Evolutionary conservation across 2,888 invertebrate species (phyloP).

Genomic region (Limnephilus auricula): DNA sequence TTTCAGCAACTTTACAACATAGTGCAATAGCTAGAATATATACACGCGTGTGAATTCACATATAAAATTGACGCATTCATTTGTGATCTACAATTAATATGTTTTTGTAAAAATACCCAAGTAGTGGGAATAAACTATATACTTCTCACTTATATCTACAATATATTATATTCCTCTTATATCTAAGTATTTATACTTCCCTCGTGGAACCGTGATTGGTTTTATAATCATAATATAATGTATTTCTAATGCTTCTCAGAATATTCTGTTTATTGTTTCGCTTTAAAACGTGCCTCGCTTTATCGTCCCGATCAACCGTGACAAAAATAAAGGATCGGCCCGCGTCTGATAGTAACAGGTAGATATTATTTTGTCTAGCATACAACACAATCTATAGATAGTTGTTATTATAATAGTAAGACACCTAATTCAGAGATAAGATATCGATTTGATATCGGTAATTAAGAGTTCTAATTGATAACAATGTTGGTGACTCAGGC

Average conservation of each 20-base stretch:
- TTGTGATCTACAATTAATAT: too few relatives aligned
- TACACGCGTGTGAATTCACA: too few relatives aligned
- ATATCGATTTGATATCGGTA: neutral
- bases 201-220: neutral
- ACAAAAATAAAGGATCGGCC: conserved; percentile 11
- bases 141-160: too few relatives aligned
- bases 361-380: neutral
- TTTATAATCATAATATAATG: neutral
- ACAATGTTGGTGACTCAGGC: neutral
- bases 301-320: conserved; percentile 24
- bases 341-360: neutral
- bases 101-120: too few relatives aligned
- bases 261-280: conserved; percentile 37
- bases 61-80: too few relatives aligned
- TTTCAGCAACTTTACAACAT: neutral
- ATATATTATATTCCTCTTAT: too few relatives aligned
- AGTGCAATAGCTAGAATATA: neutral
- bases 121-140: too few relatives aligned
- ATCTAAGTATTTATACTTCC: neutral
- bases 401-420: neutral
- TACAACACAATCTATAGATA: neutral
- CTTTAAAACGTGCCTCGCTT: conserved; percentile 20
- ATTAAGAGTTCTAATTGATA: neutral
- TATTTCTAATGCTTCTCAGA: neutral
- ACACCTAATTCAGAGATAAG: neutral